These are phyloP conservation scores for Physella acuta DNA, from an alignment of 1,140 invertebrate genomes.

Conservation along the genomic window DNA sequence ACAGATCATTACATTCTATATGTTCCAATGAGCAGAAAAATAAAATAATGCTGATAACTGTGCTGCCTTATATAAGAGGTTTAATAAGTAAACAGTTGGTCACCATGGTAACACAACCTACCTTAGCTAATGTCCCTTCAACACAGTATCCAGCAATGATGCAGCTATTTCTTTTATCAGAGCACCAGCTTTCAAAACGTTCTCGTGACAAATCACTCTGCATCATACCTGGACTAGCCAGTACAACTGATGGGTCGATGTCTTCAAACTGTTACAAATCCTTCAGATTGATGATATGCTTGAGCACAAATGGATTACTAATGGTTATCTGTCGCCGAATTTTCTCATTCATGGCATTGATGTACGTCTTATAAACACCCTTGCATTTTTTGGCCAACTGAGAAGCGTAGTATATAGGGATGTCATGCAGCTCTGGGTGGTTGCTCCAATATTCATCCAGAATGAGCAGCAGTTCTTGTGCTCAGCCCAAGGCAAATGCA, in stretches of 20 bases:
- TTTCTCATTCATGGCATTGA: slow-evolving; percentile 99
- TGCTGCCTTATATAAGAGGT: too few species aligned
- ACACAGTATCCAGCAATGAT: slow-evolving; percentile 99
- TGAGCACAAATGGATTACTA: slow-evolving; percentile 98
- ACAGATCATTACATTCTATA: too few species aligned
- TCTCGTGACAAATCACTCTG: slow-evolving; percentile 96
- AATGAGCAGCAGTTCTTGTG: slow-evolving; percentile 94
- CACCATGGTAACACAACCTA: slow-evolving; percentile 30
- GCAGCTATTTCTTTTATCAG: slow-evolving; percentile 94
- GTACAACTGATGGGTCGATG: slow-evolving; percentile 97
- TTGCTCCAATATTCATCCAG: slow-evolving; percentile 98
- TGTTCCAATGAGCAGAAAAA: too few species aligned
- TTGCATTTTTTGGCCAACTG: slow-evolving; percentile 99
- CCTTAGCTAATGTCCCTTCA: slow-evolving; percentile 95
- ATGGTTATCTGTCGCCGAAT: slow-evolving; percentile 94
- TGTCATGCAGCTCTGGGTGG: slow-evolving; percentile 97
- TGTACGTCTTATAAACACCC: slow-evolving; percentile 99
- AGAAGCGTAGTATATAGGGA: slow-evolving; percentile 99
- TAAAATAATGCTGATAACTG: too few species aligned
- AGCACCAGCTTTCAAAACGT: slow-evolving; percentile 98
- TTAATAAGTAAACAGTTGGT: background rate
- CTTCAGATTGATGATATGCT: slow-evolving; percentile 98
- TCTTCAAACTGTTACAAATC: slow-evolving; percentile 99
- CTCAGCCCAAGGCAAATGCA: slow-evolving; percentile 95
- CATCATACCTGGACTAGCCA: slow-evolving; percentile 99